Conservation (phyloP, 2,797 vertebrate genomes). For the Corythornis leucogaster region DNA sequence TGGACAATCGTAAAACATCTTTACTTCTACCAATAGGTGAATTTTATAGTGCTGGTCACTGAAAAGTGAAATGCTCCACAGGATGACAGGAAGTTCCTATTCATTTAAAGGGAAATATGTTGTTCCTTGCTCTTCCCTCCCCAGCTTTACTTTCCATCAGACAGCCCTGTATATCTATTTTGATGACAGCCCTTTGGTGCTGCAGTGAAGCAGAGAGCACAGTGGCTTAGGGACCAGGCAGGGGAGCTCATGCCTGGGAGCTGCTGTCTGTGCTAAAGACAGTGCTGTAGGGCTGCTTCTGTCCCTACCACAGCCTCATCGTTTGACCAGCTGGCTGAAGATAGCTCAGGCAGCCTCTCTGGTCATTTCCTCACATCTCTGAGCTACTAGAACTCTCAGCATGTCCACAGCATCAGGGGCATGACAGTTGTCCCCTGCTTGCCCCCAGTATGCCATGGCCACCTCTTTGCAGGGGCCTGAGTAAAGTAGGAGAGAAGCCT, state of each 20-base stretch:
- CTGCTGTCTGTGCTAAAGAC: neutral
- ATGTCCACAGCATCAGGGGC: neutral
- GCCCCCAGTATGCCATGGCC: too few relatives aligned
- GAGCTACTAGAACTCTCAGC: neutral
- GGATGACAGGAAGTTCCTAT: neutral
- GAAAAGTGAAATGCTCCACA: neutral
- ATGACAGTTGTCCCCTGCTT: rapidly evolving
- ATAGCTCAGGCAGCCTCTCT: neutral
- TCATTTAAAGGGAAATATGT: neutral
- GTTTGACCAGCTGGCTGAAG: neutral
- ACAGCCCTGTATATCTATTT: neutral
- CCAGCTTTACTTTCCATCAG: neutral
- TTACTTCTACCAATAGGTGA: conserved; percentile 20
- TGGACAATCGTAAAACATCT: conserved; percentile 38
- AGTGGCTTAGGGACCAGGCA: neutral
- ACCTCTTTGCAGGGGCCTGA: neutral
- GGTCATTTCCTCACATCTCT: neutral
- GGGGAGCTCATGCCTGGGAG: neutral
- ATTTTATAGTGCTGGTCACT: conserved; percentile 22
- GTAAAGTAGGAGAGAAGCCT: neutral
- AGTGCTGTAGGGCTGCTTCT: neutral
- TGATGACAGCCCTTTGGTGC: neutral
- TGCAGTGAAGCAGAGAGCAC: neutral
- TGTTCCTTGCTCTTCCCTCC: neutral
- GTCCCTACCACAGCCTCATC: neutral